These are phyloP conservation scores for Ammodramus savannarum DNA, from an alignment of 2,113 vertebrate genomes.

Conservation along the genomic window DNA sequence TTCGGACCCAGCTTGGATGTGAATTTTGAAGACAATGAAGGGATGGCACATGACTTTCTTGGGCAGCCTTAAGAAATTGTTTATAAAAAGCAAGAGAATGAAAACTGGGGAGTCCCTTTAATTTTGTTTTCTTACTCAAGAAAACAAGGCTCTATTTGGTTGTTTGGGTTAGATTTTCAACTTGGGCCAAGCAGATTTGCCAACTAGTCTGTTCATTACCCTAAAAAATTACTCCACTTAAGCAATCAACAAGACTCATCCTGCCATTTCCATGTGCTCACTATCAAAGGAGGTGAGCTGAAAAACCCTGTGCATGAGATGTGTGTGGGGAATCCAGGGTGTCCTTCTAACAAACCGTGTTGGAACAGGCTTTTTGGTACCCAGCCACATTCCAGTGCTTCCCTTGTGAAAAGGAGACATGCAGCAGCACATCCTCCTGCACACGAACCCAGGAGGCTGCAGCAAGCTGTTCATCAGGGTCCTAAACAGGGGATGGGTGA, in stretches of 20 bases:
- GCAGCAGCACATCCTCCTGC: conserved; percentile 37
- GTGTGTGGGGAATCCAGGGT: not conserved
- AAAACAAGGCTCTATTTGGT: not conserved
- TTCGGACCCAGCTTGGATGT: not conserved
- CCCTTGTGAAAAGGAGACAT: conserved; percentile 59
- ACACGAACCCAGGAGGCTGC: not conserved
- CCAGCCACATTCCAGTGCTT: conserved; percentile 51
- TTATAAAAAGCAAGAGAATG: not conserved
- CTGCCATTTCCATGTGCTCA: conserved; percentile 5
- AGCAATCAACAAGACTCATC: conserved; percentile 34
- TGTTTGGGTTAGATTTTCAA: not conserved
- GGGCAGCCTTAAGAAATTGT: not conserved
- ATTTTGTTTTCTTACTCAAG: not conserved
- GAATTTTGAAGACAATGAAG: not conserved
- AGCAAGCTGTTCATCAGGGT: conserved; percentile 20
- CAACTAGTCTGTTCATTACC: not conserved
- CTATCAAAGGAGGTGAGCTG: conserved; percentile 33
- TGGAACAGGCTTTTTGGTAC: conserved; percentile 48
- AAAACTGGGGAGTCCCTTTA: not conserved
- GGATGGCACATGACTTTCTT: not conserved
- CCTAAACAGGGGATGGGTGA: conserved; percentile 30
- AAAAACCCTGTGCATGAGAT: not conserved
- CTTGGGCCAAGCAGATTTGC: not conserved
- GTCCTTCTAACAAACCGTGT: conserved; percentile 39
- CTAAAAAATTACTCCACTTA: conserved; percentile 6